Evolutionary conservation across 2,797 vertebrate genomes (phyloP).

Genomic region (Sebastes oblongus): DNA sequence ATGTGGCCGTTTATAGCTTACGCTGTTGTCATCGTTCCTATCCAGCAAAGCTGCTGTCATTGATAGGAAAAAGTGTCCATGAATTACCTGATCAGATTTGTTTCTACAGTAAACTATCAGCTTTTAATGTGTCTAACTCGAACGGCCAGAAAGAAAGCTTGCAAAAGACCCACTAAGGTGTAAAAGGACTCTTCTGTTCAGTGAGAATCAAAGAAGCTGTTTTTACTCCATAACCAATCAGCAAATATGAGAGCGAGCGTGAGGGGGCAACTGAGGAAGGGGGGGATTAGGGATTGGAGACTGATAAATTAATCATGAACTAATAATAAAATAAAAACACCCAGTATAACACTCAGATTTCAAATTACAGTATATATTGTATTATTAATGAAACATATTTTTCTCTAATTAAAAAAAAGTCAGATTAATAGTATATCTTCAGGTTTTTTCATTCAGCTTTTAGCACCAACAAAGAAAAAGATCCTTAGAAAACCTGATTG

Average conservation of each 20-base stretch:
- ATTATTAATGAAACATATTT: background rate
- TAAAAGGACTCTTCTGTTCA: background rate
- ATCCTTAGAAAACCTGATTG: constrained; percentile 33
- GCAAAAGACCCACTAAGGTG: background rate
- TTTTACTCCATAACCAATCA: background rate
- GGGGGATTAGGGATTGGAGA: background rate
- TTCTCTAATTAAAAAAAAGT: background rate
- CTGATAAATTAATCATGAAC: background rate
- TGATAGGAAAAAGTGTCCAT: background rate
- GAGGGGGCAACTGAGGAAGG: background rate
- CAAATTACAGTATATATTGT: background rate
- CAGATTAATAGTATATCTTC: background rate
- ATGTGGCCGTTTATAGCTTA: constrained; percentile 26
- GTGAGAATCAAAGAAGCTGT: background rate
- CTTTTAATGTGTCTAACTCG: background rate
- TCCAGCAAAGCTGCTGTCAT: background rate
- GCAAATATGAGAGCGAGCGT: background rate
- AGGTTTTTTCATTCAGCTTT: background rate
- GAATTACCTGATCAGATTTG: background rate
- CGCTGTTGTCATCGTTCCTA: background rate
- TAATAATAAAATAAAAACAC: background rate
- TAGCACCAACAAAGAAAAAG: background rate
- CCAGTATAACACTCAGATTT: background rate
- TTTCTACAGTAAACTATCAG: background rate
- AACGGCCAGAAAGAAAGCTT: background rate